A percentile compares a stretch with the other conserved stretches of the same genome.
Evolutionary conservation across 2,888 invertebrate species (phyloP).

Genomic region (Brachyptera putata): DNA sequence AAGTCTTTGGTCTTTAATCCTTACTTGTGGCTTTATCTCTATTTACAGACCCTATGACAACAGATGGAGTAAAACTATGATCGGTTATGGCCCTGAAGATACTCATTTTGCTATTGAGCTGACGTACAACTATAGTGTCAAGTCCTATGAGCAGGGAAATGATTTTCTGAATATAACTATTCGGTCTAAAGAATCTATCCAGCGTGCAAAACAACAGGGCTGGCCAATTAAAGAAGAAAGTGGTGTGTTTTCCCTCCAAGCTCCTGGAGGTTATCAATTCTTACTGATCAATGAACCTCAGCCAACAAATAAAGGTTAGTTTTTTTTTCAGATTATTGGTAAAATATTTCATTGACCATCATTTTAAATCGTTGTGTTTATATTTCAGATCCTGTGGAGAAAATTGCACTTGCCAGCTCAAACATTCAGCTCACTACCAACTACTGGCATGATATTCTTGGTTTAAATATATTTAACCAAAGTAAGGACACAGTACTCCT

Average conservation of each 20-base stretch:
- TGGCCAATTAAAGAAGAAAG: constrained; percentile 69
- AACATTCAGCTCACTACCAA: constrained; percentile 68
- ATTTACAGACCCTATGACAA: constrained; percentile 93
- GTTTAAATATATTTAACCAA: constrained; percentile 65
- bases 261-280: constrained; percentile 92
- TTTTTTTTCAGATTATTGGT: no score
- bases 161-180: constrained; percentile 86
- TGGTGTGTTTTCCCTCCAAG: constrained; percentile 61
- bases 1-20: no score
- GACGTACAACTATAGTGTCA: constrained; percentile 95
- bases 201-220: constrained; percentile 63
- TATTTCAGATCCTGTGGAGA: constrained; percentile 68
- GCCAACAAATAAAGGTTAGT: constrained; percentile 59
- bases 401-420: constrained; percentile 74
- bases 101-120: constrained; percentile 93
- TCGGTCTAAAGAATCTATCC: constrained; percentile 68
- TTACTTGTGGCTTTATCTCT: no score
- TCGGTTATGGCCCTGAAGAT: constrained; percentile 95
- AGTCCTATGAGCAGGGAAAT: constrained; percentile 82
- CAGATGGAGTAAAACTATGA: constrained; percentile 99
- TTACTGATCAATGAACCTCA: constrained; percentile 69
- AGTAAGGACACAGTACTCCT: constrained; percentile 58
- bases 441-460: constrained; percentile 80
- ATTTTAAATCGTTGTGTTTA: no score
- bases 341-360: no score